Evolutionary conservation across 2,113 vertebrate species (phyloP).

Genomic region (Saguinus imperator): DNA sequence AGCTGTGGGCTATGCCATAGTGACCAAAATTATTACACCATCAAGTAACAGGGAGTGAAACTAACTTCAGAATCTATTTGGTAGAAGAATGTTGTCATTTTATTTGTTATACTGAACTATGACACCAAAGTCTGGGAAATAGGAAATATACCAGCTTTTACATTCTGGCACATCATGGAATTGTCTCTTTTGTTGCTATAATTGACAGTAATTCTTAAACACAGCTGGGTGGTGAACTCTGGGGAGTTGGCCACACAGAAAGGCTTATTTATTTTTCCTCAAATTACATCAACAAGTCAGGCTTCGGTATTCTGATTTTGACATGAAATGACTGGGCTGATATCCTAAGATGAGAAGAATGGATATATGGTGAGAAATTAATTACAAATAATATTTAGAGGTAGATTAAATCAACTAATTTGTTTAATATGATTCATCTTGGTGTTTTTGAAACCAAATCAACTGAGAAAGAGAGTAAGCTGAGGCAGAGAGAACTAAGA

Average conservation of each 20-base stretch:
- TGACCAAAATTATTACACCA: neutral
- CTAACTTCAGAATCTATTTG: neutral
- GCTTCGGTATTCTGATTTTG: neutral
- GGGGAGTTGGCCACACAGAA: neutral
- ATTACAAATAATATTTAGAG: slow-evolving; percentile 18
- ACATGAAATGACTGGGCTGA: neutral
- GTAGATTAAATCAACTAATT: neutral
- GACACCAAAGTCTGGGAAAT: neutral
- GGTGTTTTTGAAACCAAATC: neutral
- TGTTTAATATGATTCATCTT: neutral
- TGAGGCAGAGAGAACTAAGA: neutral
- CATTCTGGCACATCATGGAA: neutral
- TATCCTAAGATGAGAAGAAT: slow-evolving; percentile 15
- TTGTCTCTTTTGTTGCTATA: neutral
- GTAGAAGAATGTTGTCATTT: neutral
- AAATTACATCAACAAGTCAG: slow-evolving; percentile 6
- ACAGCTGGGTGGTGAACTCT: neutral
- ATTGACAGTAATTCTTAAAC: neutral
- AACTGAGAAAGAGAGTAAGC: neutral
- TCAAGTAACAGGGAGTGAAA: neutral
- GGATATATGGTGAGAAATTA: neutral
- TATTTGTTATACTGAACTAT: neutral
- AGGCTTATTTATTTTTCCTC: neutral
- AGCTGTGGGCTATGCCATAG: accelerated
- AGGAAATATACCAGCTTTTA: neutral